phyloP scores from a whole-genome alignment of 2,888 invertebrate genomes.

The Nomada flava region DNA sequence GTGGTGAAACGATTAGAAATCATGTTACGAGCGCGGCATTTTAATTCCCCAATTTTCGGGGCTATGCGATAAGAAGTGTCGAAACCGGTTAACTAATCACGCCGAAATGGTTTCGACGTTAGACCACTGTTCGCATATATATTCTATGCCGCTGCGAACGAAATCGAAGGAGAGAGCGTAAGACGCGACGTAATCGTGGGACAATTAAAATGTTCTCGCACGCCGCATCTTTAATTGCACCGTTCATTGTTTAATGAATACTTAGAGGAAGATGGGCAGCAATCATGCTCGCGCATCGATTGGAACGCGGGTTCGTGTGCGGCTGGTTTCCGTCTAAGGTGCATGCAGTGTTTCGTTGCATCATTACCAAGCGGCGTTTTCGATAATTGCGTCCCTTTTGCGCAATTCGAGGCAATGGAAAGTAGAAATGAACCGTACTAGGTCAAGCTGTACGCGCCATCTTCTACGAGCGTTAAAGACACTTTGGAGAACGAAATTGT shows the following conservation, averaged over 20 bases:
- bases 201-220: conserved; percentile 63
- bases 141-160: background rate
- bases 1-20: background rate
- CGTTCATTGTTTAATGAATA: background rate
- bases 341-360: conserved; percentile 11
- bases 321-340: background rate
- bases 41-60: too few species aligned
- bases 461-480: conserved; percentile 22
- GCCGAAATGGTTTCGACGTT: too few species aligned
- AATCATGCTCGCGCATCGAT: background rate
- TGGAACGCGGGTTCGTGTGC: background rate
- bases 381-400: conserved; percentile 24
- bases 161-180: conserved; percentile 35
- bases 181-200: conserved; percentile 30
- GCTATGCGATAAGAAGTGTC: too few species aligned
- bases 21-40: background rate
- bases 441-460: conserved; percentile 43
- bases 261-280: background rate
- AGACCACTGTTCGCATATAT: too few species aligned
- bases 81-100: too few species aligned
- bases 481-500: background rate
- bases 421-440: conserved; percentile 38
- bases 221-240: conserved; percentile 35
- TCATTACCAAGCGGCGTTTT: background rate
- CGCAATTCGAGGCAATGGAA: conserved; percentile 14